These are phyloP conservation scores for Dicrurus megarhynchus DNA, from an alignment of 2,113 vertebrate species.

Conservation along the genomic window DNA sequence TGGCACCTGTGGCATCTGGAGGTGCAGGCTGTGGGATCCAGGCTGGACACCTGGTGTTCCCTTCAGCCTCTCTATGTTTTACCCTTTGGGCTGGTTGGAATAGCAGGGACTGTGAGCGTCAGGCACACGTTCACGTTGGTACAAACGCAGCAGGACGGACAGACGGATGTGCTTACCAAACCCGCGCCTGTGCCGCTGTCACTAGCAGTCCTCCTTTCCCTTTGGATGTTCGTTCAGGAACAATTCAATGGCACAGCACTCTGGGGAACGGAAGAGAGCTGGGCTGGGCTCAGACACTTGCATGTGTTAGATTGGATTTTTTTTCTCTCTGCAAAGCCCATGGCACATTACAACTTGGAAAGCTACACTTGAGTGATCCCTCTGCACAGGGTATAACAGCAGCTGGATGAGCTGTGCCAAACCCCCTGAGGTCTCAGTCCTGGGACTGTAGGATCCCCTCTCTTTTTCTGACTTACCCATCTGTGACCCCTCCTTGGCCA, in stretches of 20 bases:
- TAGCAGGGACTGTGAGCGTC: accelerated
- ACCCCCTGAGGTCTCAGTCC: accelerated
- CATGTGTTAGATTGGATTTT: accelerated
- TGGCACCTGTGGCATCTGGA: too few relatives aligned
- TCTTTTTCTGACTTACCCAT: constrained; percentile 76
- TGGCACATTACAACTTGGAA: accelerated
- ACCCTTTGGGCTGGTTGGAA: background rate
- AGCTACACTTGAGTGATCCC: accelerated
- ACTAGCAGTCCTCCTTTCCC: constrained; percentile 23
- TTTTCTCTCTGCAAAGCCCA: background rate
- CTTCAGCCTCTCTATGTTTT: background rate
- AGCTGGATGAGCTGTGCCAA: background rate
- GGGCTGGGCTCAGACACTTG: background rate
- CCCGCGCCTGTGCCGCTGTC: background rate
- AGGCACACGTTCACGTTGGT: accelerated
- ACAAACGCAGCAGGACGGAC: too few relatives aligned
- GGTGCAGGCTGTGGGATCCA: too few relatives aligned
- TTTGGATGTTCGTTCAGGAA: constrained; percentile 82
- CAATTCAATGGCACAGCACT: constrained; percentile 82
- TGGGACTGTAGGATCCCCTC: accelerated
- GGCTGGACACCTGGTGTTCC: background rate
- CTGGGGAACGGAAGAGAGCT: constrained; percentile 56
- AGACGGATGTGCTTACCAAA: background rate
- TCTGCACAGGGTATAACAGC: background rate
- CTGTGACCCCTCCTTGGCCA: constrained; percentile 83